phyloP scores from a whole-genome alignment of 2,113 vertebrate species.

The Cephalopterus ornatus region DNA sequence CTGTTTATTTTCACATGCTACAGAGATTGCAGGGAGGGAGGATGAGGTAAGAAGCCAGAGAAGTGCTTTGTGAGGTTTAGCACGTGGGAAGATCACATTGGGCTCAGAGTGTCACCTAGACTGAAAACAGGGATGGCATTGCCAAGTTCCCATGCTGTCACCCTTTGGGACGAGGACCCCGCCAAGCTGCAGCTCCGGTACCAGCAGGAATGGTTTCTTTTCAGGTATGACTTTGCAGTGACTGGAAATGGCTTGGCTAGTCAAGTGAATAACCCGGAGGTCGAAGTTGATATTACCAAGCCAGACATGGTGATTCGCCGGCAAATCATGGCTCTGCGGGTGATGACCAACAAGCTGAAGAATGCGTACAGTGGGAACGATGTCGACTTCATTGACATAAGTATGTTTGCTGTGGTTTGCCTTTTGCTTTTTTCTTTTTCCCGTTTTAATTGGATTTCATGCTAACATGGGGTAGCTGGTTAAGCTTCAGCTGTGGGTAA shows the following conservation, averaged over 20 bases:
- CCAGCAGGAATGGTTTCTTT: not conserved
- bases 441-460: not conserved
- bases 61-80: not conserved
- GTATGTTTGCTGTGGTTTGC: constrained; percentile 68
- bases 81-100: accelerated
- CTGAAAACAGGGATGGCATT: not conserved
- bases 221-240: constrained; percentile 90
- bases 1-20: not conserved
- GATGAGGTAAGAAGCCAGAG: not conserved
- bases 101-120: not conserved
- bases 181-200: not conserved
- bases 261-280: constrained; percentile 92
- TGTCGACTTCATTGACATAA: constrained; percentile 82
- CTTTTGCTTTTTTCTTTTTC: not conserved
- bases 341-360: constrained; percentile 93
- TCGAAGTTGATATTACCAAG: constrained; percentile 92
- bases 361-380: constrained; percentile 91
- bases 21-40: not conserved
- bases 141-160: not conserved
- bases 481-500: not conserved
- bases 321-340: constrained; percentile 87
- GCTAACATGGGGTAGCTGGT: not conserved
- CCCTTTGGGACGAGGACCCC: accelerated
- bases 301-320: constrained; percentile 88
- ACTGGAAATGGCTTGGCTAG: constrained; percentile 92